Base-by-base conservation (phyloP, 1,140 invertebrate genomes). In the Meloidogyne hapla region DNA sequence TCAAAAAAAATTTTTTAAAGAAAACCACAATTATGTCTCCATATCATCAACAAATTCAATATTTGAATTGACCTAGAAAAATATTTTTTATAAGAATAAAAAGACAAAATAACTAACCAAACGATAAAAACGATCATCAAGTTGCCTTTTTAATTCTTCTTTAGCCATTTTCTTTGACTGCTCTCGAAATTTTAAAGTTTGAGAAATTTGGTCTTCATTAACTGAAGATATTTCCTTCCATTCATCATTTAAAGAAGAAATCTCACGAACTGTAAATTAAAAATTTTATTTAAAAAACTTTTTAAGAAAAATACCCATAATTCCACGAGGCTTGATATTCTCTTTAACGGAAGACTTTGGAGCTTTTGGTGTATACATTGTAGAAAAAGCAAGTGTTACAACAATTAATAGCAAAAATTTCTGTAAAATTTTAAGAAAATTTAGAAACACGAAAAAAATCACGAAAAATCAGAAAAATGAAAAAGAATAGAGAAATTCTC, bases 341-440 rank as follows among this genome's bases (percentile, higher is more conserved):
- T 56, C 48, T 18, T 56, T 56, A 8, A 56, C 48, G 18, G 13
- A 15, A n/a, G 48, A n/a, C n/a, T 21, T 56, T 4, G 3, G n/a
- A 56, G n/a, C n/a, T 56, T 8, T 56, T 56, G 48, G 48, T n/a
- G 48, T 56, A 91, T 0, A 90, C 90, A 77, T 91, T 88, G 13
- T 93, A 89, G 0, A 92, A 56, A 75, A 33, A 8, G 5, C 33
- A 33, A 8, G n/a, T n/a, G n/a, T n/a, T n/a, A n/a, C n/a, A n/a
- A n/a, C n/a, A 33, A 33, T 33, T 6, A 8, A 33, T 33, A 33
- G 33, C 9, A 33, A 33, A 33, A 33, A 6, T 33, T 33, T 13
- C 15, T 26, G 13, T 21, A 28, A n/a, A 28, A 6, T 42, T 63
- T 73, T n/a, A 23, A 69, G 18, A 25, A 33, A 69, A 15, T 0